A percentile compares a stretch with the other conserved stretches of the same genome.
Evolutionary conservation across 2,113 vertebrate genomes (phyloP).

Genomic region (Nothocercus nigrocapillus): DNA sequence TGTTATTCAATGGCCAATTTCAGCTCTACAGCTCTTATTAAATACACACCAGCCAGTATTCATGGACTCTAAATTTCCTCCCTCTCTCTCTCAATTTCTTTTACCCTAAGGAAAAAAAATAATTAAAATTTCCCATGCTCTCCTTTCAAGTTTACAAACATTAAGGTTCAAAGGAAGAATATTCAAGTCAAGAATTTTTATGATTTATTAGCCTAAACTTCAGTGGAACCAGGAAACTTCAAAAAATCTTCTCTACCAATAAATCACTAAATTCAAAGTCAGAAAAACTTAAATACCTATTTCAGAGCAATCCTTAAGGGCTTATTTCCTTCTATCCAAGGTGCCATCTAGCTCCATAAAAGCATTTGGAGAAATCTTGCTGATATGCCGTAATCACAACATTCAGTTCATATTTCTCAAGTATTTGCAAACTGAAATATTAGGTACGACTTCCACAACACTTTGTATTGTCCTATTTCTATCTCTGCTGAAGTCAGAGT

Average conservation of each 20-base stretch:
- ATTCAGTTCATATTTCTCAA: conserved; percentile 25
- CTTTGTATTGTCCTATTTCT: not conserved
- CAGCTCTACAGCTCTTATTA: not conserved
- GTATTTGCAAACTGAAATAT: not conserved
- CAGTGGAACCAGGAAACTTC: not conserved
- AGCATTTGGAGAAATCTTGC: not conserved
- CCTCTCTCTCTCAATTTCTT: not conserved
- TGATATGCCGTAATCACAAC: not conserved
- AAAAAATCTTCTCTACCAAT: not conserved
- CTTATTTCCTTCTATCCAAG: not conserved
- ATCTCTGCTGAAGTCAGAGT: fast-evolving
- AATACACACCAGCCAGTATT: not conserved
- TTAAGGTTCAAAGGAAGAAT: not conserved
- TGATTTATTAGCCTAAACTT: not conserved
- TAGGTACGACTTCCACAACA: not conserved
- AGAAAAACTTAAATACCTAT: not conserved
- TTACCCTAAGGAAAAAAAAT: not conserved
- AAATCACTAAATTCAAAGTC: not conserved
- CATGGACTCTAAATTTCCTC: not conserved
- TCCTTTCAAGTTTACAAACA: not conserved
- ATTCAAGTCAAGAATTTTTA: not conserved
- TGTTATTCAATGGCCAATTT: not conserved
- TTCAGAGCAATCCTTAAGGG: not conserved
- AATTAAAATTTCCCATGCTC: not conserved
- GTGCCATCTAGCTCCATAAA: not conserved